A percentile compares a stretch with the other conserved stretches of the same genome.
Conservation (phyloP, 1,140 invertebrate genomes). For the Diorhabda carinulata region DNA sequence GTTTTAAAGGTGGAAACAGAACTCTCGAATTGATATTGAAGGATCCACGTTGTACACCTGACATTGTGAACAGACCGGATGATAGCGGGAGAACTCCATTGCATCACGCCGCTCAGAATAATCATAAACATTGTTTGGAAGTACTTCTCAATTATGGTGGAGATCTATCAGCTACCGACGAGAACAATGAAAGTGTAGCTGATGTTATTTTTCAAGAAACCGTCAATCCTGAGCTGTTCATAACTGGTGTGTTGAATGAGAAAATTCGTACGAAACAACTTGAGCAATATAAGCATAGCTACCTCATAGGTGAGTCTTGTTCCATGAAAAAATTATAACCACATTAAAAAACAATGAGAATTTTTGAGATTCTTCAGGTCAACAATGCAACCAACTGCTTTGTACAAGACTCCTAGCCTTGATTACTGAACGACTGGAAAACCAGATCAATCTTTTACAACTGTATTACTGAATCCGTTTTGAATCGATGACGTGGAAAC, state of each 20-base stretch:
- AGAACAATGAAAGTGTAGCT: conserved; percentile 24
- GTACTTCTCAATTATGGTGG: conserved; percentile 21
- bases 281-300: conserved; percentile 7
- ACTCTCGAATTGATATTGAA: conserved; percentile 23
- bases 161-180: conserved; percentile 8
- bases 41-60: conserved; percentile 18
- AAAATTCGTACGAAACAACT: conserved; percentile 12
- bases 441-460: no score
- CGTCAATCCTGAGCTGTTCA: conserved; percentile 21
- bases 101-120: conserved; percentile 22
- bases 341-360: no score
- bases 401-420: no score
- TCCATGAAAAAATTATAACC: no score
- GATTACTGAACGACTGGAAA: no score
- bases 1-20: conserved; percentile 10
- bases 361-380: no score
- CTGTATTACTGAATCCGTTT: no score
- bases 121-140: conserved; percentile 22
- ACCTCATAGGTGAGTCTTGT: conserved; percentile 16
- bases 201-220: conserved; percentile 25
- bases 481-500: no score
- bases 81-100: conserved; percentile 24
- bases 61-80: conserved; percentile 22
- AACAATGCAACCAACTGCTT: no score
- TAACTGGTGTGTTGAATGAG: conserved; percentile 23